Base-by-base conservation (phyloP, 2,888 invertebrate genomes). In the Hymenopus coronatus region DNA sequence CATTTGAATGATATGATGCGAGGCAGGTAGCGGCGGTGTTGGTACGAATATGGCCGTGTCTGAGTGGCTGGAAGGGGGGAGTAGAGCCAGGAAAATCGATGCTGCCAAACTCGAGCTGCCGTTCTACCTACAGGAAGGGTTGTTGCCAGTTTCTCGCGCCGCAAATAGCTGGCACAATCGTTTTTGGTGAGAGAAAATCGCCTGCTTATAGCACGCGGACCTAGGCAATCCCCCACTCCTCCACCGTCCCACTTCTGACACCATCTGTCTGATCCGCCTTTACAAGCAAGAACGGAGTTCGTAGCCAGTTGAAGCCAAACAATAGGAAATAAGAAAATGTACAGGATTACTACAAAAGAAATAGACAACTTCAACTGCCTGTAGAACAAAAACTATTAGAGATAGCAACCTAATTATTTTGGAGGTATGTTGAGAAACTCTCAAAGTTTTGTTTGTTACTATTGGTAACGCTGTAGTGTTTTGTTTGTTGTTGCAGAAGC, bases 41-140 rank as follows among this genome's bases (percentile, higher is more conserved):
- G 25, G 85, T 85, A 85, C 85, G 40, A 85, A 14, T 85, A 85
- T 85, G 85, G 46, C 85, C 46, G 46, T 85, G 46, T 85, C 46
- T 46, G 28, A 85, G 85, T 40, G 85, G 46, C 14, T 83, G 28
- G 83, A 28, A 70, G 54, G 54, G 54, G 54, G 46, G 40, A 25
- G 33, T 33, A 40, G 33, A 33, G 85, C 46, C n/a, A 9, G 46
- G 85, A 85, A 85, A 85, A 85, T 85, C 85, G 85, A 85, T 85
- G 85, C 54, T 85, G 85, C 54, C 54, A 70, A 70, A 70, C 54
- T 70, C 54, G 54, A 70, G 54, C 54, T 70, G 54, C 54, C 54
- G 54, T 25, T 70, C 54, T 70, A 70, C 54, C 54, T 70, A 70
- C 54, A 70, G 54, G 54, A 70, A 70, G 54, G 54, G 54, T 70